Percentiles rank a stretch among this genome's conserved stretches.
phyloP scores from a whole-genome alignment of 2,797 vertebrate genomes.

The Gymnodraco acuticeps region DNA sequence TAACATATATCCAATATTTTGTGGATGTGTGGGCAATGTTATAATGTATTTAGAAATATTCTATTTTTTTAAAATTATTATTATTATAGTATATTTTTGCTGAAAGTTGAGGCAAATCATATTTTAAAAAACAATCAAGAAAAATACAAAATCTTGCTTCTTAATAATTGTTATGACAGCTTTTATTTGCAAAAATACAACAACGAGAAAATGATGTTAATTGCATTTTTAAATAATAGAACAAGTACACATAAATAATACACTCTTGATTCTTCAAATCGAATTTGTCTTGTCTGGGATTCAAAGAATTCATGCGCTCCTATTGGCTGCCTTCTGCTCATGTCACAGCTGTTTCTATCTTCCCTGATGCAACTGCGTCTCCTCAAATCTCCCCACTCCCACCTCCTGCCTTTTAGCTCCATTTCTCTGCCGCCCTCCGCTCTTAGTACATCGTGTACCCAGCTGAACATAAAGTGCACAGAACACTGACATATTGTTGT shows the following conservation, averaged over 20 bases:
- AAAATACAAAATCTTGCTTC: neutral
- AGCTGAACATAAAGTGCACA: conserved; percentile 38
- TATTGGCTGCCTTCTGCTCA: conserved; percentile 27
- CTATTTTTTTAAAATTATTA: too few species aligned
- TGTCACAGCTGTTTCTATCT: conserved; percentile 54
- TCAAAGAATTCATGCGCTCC: neutral
- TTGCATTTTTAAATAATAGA: conserved; percentile 20
- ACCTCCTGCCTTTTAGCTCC: conserved; percentile 7
- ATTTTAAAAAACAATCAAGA: neutral
- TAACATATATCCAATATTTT: too few species aligned
- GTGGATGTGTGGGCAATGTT: too few species aligned
- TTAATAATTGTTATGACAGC: too few species aligned
- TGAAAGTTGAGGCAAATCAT: too few species aligned
- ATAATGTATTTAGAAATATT: too few species aligned
- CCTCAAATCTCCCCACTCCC: neutral
- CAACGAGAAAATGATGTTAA: neutral
- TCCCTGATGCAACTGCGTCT: conserved; percentile 11
- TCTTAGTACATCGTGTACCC: conserved; percentile 56
- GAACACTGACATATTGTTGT: conserved; percentile 47
- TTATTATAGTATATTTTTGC: too few species aligned
- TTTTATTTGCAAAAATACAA: neutral
- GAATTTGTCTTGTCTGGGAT: conserved; percentile 14
- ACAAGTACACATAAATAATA: conserved; percentile 23
- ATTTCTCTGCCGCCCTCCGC: conserved; percentile 15
- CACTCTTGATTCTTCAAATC: neutral